Percentiles rank a stretch among this genome's conserved stretches.
phyloP scores from a whole-genome alignment of 1,140 invertebrate species.

The Protaetia brevitarsis region DNA sequence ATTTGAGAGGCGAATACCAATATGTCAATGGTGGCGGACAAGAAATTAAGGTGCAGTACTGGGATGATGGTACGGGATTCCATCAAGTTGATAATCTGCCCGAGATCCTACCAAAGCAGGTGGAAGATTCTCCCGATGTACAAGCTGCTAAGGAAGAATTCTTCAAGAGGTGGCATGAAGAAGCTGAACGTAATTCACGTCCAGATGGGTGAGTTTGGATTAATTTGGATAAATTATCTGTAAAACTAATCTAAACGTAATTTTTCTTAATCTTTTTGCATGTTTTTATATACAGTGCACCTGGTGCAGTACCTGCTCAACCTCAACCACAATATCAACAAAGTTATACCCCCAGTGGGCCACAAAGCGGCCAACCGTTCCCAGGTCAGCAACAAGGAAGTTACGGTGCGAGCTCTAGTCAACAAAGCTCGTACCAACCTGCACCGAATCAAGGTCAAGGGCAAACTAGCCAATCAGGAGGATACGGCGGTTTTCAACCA shows the following conservation, averaged over 20 bases:
- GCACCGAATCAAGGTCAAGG: slow-evolving; percentile 5
- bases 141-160: slow-evolving; percentile 59
- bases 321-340: slow-evolving; percentile 5
- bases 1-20: slow-evolving; percentile 54
- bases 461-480: not conserved
- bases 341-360: not conserved
- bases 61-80: slow-evolving; percentile 62
- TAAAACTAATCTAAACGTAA: not conserved
- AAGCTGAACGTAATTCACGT: slow-evolving; percentile 52
- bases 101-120: slow-evolving; percentile 55
- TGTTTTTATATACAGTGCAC: not conserved
- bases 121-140: slow-evolving; percentile 59
- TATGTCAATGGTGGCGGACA: slow-evolving; percentile 51
- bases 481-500: not conserved
- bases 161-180: slow-evolving; percentile 59
- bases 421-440: no score
- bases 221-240: not conserved
- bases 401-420: no score
- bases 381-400: no score
- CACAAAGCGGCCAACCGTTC: not conserved
- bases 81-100: slow-evolving; percentile 65
- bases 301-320: not conserved
- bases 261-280: no score
- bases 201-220: slow-evolving; percentile 33
- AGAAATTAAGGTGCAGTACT: slow-evolving; percentile 57